Base-by-base conservation (phyloP, 2,888 invertebrate genomes). In the Meta bourneti region DNA sequence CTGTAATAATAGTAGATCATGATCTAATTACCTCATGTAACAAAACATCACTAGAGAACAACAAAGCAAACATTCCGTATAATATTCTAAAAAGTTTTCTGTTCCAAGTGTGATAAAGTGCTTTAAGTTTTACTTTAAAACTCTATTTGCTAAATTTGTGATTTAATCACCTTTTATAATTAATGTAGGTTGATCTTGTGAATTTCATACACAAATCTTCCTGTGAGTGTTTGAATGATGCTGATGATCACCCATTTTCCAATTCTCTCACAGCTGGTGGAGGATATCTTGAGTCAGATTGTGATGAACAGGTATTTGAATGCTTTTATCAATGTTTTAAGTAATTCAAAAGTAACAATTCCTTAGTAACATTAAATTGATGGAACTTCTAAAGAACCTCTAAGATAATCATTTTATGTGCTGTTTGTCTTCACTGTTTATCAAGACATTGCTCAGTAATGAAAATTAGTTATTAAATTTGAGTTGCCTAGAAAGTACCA, bases 181-280 rank as follows among this genome's bases (percentile, higher is more conserved):
- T 34, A 34, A 34, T 96, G 54, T 95, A 93, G 93, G 72, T 94
- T 69, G 93, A 99, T 95, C 95, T 99, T 88, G 95, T 95, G 71
- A 96, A 97, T 74, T 98, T 99, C 94, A 97, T 99, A 93, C 96
- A 96, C 93, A 98, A 98, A 95, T 96, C 96, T 93, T 97, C 98
- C 94, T 98, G 98, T 95, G 99, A 99, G 95, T 99, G 99, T 95
- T 95, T 99, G 93, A 99, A 99, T 95, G 99, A 99, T 95, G 96
- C 97, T 7, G 99, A 99, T 95, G 97, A 98, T 92, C 98, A 99
- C 95, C 97, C 97, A 11, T 92, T 94, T 61, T 78, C 79, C 8
- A 97, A 98, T 71, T 94, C 94, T 90, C 86, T 95, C 16, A 93
- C 93, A 93, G 84, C 94, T 54, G 95, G 95, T 89, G 95, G 94